Base-by-base conservation (phyloP, 2,888 invertebrate species). In the Acheta domesticus region DNA sequence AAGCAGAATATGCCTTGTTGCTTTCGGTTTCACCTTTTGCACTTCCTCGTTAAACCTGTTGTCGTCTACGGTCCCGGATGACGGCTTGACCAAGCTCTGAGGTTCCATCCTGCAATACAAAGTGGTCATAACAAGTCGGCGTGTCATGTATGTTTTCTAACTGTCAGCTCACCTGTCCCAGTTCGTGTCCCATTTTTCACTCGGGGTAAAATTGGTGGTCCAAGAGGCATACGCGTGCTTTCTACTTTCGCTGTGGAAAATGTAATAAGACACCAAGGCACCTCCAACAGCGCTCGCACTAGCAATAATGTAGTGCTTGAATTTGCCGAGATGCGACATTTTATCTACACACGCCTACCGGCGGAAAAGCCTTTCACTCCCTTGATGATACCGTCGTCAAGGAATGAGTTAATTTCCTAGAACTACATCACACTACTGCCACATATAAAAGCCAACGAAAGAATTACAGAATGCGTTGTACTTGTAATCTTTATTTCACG, bases 1-100 rank as follows among this genome's bases (percentile, higher is more conserved):
- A 20, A 99, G 89, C 83, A 99, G 91, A 78, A 99, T 87, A 86
- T 98, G 96, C n/a, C 98, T 88, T 0, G 91, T 89, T 0, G 93
- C 92, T 83, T 86, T 89, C 0, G 91, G 88, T 83, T 89, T 91
- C 0, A 88, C 87, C 80, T 91, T 90, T 83, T 93, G 93, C 49
- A 92, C 83, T 81, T 91, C 89, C 83, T 91, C 91, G 85, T 94
- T 93, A 81, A 89, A 90, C 79, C 90, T 89, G 85, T 94, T 93
- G 74, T 94, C 90, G 80, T 92, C 92, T 23, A 83, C 84, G 81
- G 91, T 90, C 74, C 86, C 85, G 82, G 87, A 87, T 49, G 86
- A 84, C 1, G 94, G 94, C 82, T 91, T 91, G 0, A 93, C 89
- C 81, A 94, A 86, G 83, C 91, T 91, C 82, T 91, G 90, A 2